These are phyloP conservation scores for Emydura subglobosa DNA, from an alignment of 2,113 vertebrate genomes.

Conservation along the genomic window DNA sequence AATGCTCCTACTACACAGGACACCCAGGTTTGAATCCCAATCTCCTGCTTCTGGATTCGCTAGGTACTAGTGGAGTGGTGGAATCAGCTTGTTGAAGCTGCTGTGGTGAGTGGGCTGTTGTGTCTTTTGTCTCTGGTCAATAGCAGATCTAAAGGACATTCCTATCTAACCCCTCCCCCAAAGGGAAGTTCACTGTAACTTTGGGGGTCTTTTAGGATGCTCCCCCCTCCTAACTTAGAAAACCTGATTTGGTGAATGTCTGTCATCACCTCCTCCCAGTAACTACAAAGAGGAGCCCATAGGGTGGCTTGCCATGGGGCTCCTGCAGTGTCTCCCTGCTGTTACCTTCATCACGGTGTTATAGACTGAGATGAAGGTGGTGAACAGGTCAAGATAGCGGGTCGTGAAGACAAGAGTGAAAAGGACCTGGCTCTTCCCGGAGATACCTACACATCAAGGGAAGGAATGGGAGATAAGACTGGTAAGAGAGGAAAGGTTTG, in stretches of 20 bases:
- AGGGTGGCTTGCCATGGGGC: not conserved
- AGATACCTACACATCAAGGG: conserved; percentile 76
- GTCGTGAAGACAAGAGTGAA: conserved; percentile 85
- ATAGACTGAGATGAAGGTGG: conserved; percentile 83
- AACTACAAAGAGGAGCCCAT: rapidly evolving
- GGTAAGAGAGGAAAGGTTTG: not conserved
- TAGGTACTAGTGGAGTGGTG: not conserved
- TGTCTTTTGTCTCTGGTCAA: not conserved
- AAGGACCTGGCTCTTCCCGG: conserved; percentile 86
- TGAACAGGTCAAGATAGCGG: conserved; percentile 85
- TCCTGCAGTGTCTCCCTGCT: not conserved
- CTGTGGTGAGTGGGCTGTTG: rapidly evolving
- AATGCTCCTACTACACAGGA: not conserved
- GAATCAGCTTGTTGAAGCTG: not conserved
- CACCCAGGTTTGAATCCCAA: not conserved
- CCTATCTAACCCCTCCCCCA: not conserved
- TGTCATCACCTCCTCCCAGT: not conserved
- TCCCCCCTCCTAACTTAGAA: not conserved
- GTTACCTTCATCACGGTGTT: conserved; percentile 89
- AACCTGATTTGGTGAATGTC: rapidly evolving
- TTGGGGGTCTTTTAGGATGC: not conserved
- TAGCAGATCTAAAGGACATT: not conserved
- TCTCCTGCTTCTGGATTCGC: rapidly evolving
- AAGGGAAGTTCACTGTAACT: rapidly evolving
- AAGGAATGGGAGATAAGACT: not conserved